Evolutionary conservation across 2,113 vertebrate genomes (phyloP), one percentile per base, ranked within the genome.

Genomic region (Physeter macrocephalus): DNA sequence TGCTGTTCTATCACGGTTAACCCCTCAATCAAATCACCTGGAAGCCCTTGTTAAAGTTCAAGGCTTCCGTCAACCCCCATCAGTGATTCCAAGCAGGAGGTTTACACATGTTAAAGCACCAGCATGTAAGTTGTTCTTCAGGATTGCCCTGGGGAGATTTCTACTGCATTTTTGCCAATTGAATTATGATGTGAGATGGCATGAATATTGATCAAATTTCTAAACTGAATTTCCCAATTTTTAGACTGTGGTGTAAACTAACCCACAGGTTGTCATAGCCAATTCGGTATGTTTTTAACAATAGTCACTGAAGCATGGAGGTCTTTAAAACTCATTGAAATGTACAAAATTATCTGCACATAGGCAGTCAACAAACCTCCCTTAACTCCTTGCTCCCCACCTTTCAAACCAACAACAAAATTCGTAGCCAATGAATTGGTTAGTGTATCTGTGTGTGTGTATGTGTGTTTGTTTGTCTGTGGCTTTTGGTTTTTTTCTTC

Each of bases 121-220:
- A 90, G 97, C 89, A 93, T 86, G 59, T 54, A 95, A 83, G 77
- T 85, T 90, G 52, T 84, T 98, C 84, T 86, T 97, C 21, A 80
- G 88, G 97, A 97, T 75, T 52, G 82, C 96, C 80, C 93, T 36
- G 74, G 97, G 96, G 87, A 97, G 54, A 90, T 49, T 96, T 69
- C 92, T 7, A 39, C 71, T 90, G 36, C 36, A 69, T 97, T 98
- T 98, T 98, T 96, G 88, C 88, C 88, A 89, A 10, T 93, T 97
- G 96, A 87, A 96, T 96, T 97, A 41, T 92, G 94, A 89, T 94
- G 31, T 86, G 93, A 97, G 80, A 90, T 92, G 64, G 52, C 90
- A 91, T 96, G 94, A 97, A 94, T 98, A 98, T 97, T 96, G 97
- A 98, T 98, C 89, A 95, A 20, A 98, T 97, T 98, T 97, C 91